phyloP scores from a whole-genome alignment of 2,113 vertebrate genomes.

The Catharus fuscescens region DNA sequence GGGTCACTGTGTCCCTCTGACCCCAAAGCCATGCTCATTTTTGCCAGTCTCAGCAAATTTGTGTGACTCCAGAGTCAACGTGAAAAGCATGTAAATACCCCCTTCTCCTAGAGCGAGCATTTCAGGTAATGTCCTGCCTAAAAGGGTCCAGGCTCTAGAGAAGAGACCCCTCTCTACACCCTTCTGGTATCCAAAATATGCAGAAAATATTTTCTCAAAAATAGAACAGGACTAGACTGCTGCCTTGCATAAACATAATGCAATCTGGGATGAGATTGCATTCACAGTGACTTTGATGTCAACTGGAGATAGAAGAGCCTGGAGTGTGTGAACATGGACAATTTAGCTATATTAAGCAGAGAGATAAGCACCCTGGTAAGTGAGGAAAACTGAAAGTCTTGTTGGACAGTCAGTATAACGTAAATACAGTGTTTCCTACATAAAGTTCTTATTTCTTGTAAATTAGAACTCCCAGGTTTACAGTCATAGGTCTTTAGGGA shows the following conservation, averaged over 20 bases:
- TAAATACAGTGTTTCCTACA: background rate
- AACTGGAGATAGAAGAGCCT: background rate
- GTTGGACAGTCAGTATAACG: background rate
- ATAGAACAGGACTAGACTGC: background rate
- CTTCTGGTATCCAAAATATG: background rate
- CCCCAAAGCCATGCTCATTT: background rate
- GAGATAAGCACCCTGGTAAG: background rate
- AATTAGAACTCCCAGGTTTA: background rate
- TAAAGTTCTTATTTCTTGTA: background rate
- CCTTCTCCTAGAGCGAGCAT: background rate
- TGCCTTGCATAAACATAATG: background rate
- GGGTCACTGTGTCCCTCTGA: background rate
- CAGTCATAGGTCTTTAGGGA: background rate
- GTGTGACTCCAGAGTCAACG: background rate
- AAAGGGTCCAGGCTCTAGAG: background rate
- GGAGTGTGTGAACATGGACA: background rate
- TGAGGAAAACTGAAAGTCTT: background rate
- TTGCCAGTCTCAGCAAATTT: background rate
- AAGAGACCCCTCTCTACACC: background rate
- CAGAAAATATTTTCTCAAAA: background rate
- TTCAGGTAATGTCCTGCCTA: background rate
- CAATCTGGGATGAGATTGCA: background rate
- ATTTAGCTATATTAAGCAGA: slow-evolving; percentile 15
- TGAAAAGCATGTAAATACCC: background rate
- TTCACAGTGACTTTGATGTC: background rate